These are phyloP conservation scores for Leuciscus idus DNA, from an alignment of 2,113 vertebrate genomes.

Conservation along the genomic window DNA sequence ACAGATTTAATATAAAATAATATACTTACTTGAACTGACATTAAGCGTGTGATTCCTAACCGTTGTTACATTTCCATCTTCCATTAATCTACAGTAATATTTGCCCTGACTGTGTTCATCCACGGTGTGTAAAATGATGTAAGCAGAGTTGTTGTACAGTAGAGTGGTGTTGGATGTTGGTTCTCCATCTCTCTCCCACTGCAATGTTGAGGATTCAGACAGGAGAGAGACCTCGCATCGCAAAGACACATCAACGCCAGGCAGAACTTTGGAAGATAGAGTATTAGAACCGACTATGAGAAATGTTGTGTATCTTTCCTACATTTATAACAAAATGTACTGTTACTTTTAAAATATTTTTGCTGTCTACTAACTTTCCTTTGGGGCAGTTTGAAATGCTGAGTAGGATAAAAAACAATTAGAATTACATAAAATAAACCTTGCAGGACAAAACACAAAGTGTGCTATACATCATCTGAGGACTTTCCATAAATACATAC, in stretches of 20 bases:
- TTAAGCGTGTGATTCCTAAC: neutral
- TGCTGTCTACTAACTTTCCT: neutral
- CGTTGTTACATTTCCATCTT: neutral
- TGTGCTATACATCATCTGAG: neutral
- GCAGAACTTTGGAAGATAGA: neutral
- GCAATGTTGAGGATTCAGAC: slow-evolving; percentile 36
- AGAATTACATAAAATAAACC: neutral
- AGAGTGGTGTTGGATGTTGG: slow-evolving; percentile 44
- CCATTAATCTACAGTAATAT: slow-evolving; percentile 9
- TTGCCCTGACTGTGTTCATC: neutral
- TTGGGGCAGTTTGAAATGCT: neutral
- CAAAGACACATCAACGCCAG: slow-evolving; percentile 46
- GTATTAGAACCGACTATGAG: neutral
- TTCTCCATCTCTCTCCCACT: slow-evolving; percentile 40
- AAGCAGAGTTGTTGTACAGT: slow-evolving; percentile 44
- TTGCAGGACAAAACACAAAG: neutral
- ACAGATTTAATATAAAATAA: neutral
- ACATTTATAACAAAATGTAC: neutral
- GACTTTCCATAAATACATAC: neutral
- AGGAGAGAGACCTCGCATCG: slow-evolving; percentile 35
- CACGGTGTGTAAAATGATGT: slow-evolving; percentile 48
- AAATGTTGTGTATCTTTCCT: neutral
- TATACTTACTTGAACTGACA: neutral
- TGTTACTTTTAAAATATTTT: neutral
- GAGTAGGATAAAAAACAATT: neutral